A percentile compares a stretch with the other conserved stretches of the same genome.
These are phyloP conservation scores for Nasonia longicornis DNA, from an alignment of 1,140 invertebrate species.

Conservation along the genomic window DNA sequence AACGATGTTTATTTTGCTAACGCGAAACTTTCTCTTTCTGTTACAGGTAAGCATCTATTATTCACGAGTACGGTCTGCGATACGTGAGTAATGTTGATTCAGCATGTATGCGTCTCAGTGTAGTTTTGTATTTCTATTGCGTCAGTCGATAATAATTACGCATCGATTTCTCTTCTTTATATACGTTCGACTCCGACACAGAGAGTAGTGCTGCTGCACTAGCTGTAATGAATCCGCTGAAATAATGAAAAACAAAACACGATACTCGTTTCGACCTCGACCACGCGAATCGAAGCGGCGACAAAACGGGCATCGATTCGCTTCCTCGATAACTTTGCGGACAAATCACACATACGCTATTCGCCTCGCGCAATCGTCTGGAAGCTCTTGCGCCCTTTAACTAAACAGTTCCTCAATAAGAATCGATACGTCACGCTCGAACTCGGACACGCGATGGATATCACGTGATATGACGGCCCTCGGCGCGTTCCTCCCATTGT, in stretches of 20 bases:
- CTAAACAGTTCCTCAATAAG: slow-evolving; percentile 38
- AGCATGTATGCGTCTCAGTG: background rate
- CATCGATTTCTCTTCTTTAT: background rate
- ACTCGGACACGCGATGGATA: slow-evolving; percentile 55
- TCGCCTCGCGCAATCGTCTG: background rate
- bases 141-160: background rate
- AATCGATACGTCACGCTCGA: slow-evolving; percentile 52
- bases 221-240: background rate
- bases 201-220: background rate
- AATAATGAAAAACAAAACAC: background rate
- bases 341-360: background rate
- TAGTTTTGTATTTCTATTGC: background rate
- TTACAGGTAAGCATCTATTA: slow-evolving; percentile 24
- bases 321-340: background rate
- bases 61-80: background rate
- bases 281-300: background rate
- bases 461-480: slow-evolving; percentile 51
- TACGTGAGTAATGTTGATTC: background rate
- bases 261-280: background rate
- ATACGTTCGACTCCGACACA: background rate
- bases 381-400: background rate
- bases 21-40: slow-evolving; percentile 3
- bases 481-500: slow-evolving; percentile 38
- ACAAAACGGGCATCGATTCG: background rate
- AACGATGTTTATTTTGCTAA: background rate